phyloP scores from a whole-genome alignment of 2,888 invertebrate genomes.

The Conchocele bisecta region DNA sequence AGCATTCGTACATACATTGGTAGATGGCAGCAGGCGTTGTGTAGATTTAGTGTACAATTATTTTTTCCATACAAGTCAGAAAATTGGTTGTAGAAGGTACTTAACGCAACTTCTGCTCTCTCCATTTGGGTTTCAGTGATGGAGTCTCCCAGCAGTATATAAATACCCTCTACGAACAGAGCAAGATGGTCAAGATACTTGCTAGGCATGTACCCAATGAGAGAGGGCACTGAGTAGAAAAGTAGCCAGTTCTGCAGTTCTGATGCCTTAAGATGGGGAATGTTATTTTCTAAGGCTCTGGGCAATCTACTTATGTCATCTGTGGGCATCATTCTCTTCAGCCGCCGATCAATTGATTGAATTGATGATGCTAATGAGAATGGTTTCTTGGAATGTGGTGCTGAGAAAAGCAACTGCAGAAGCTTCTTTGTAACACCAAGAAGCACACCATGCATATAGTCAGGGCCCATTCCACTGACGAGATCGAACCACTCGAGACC shows the following conservation, averaged over 20 bases:
- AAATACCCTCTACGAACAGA: background rate
- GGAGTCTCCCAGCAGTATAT: constrained; percentile 2
- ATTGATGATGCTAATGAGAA: background rate
- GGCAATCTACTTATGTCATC: constrained; percentile 11
- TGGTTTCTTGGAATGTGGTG: no score
- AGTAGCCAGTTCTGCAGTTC: constrained; percentile 10
- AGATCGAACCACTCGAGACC: background rate
- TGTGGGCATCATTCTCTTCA: constrained; percentile 1
- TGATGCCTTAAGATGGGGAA: constrained; percentile 1
- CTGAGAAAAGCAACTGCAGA: background rate
- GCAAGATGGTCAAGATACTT: constrained; percentile 1
- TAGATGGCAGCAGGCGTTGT: constrained; percentile 20
- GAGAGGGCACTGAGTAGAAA: constrained; percentile 2
- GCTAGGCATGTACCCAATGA: background rate
- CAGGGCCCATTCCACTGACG: constrained; percentile 5
- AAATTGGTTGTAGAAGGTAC: no score
- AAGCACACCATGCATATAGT: no score
- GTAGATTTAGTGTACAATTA: constrained; percentile 13
- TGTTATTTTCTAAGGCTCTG: background rate
- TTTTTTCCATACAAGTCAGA: constrained; percentile 2
- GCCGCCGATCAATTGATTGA: background rate
- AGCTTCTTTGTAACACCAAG: constrained; percentile 13
- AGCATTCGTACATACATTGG: constrained; percentile 11
- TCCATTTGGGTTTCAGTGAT: no score
- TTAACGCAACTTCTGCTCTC: no score